Conservation (phyloP, 2,797 vertebrate genomes). For the Siniperca scherzeri region DNA sequence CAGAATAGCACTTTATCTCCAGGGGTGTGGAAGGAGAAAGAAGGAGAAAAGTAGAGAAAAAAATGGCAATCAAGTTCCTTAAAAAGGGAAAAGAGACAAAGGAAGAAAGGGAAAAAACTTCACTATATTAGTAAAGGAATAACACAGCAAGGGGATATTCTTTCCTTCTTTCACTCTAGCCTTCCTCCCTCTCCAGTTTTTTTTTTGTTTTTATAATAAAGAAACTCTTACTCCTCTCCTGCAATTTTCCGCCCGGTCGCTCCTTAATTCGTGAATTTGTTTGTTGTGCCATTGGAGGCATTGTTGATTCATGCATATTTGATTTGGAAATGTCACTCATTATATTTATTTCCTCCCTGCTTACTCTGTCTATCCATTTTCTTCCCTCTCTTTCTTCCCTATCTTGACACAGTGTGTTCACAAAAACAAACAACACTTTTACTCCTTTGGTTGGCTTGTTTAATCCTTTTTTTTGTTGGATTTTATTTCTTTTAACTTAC, state of each 20-base stretch:
- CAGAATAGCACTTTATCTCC: slow-evolving; percentile 56
- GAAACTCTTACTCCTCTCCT: slow-evolving; percentile 57
- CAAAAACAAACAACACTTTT: slow-evolving; percentile 52
- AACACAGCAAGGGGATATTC: slow-evolving; percentile 2
- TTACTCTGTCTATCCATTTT: slow-evolving; percentile 39
- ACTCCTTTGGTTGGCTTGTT: slow-evolving; percentile 28
- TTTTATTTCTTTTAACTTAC: slow-evolving; percentile 22
- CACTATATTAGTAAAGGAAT: slow-evolving; percentile 3
- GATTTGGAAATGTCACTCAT: slow-evolving; percentile 82
- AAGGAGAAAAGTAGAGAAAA: slow-evolving; percentile 3
- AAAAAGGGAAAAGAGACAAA: slow-evolving; percentile 12
- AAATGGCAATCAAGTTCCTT: slow-evolving; percentile 24
- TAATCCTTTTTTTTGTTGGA: slow-evolving; percentile 4
- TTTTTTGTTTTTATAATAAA: slow-evolving; percentile 53
- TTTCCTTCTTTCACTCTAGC: neutral
- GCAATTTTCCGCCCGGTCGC: slow-evolving; percentile 78
- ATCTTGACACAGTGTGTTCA: slow-evolving; percentile 49
- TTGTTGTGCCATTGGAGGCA: slow-evolving; percentile 73
- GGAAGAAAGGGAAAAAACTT: neutral
- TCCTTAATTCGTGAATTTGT: slow-evolving; percentile 75
- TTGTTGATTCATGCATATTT: slow-evolving; percentile 82
- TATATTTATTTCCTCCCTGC: slow-evolving; percentile 66
- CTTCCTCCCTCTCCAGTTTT: slow-evolving; percentile 15
- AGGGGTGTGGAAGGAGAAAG: slow-evolving; percentile 22
- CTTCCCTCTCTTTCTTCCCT: slow-evolving; percentile 24